Percentiles rank a stretch among this genome's conserved stretches.
Evolutionary conservation across 2,113 vertebrate genomes (phyloP).

Genomic region (Rhinolophus sinicus): DNA sequence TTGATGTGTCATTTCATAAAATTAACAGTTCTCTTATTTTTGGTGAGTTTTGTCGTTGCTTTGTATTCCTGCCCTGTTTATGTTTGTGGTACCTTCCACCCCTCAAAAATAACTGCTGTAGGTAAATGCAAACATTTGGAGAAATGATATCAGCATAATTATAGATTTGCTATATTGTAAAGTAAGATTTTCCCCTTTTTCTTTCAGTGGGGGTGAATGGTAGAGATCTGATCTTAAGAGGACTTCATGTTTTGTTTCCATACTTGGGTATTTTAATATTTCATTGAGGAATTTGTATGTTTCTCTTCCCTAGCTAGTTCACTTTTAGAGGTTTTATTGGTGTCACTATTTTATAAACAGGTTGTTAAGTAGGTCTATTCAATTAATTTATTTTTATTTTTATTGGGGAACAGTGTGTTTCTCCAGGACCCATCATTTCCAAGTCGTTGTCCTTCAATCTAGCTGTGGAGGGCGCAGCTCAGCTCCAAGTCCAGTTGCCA

Average conservation of each 20-base stretch:
- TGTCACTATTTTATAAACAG: neutral
- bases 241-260: conserved; percentile 41
- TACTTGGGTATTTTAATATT: conserved; percentile 41
- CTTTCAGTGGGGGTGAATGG: neutral
- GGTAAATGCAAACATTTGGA: neutral
- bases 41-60: conserved; percentile 15
- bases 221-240: conserved; percentile 22
- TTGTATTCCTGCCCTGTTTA: conserved; percentile 34
- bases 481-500: no score
- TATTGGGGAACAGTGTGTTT: no score
- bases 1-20: conserved; percentile 54
- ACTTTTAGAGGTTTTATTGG: conserved; percentile 33
- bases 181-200: neutral
- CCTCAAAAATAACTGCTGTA: neutral
- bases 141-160: conserved; percentile 25
- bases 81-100: neutral
- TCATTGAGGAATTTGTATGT: conserved; percentile 29
- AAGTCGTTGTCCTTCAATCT: no score
- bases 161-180: neutral
- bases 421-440: no score
- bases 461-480: no score
- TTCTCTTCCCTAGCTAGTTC: neutral
- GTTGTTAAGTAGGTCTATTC: neutral
- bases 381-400: neutral
- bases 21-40: conserved; percentile 37